A percentile compares a stretch with the other conserved stretches of the same genome.
Evolutionary conservation across 2,888 invertebrate species (phyloP).

Genomic region (Seira ritae): DNA sequence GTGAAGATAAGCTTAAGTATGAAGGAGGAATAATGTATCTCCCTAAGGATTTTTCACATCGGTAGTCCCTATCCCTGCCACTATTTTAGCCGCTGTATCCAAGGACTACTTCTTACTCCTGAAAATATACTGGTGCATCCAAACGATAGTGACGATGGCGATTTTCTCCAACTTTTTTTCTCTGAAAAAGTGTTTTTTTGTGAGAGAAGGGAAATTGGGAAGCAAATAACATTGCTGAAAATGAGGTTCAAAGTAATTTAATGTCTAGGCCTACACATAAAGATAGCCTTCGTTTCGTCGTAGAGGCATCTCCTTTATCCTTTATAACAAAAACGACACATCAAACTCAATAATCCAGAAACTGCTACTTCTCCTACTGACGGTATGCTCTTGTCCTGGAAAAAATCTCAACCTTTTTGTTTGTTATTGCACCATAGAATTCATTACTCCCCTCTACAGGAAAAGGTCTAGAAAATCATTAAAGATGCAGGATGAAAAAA

Average conservation of each 20-base stretch:
- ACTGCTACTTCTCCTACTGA: neutral
- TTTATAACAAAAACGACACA: too few species aligned
- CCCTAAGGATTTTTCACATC: constrained; percentile 32
- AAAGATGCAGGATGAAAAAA: constrained; percentile 32
- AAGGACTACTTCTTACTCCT: too few species aligned
- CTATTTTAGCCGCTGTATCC: too few species aligned
- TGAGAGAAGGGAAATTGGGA: neutral
- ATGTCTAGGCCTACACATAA: constrained; percentile 23
- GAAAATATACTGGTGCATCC: neutral
- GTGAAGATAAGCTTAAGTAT: constrained; percentile 35
- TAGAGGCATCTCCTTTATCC: too few species aligned
- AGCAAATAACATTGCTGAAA: constrained; percentile 20
- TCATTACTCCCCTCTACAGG: constrained; percentile 17
- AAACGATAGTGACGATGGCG: neutral
- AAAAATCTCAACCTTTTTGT: constrained; percentile 21
- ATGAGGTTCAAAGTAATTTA: constrained; percentile 37
- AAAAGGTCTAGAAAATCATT: constrained; percentile 23
- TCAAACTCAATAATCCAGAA: too few species aligned
- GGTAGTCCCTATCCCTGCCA: too few species aligned
- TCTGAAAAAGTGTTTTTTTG: too few species aligned
- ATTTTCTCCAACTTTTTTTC: too few species aligned
- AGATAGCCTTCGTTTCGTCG: constrained; percentile 10
- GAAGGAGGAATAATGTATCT: constrained; percentile 23
- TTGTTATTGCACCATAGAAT: neutral
- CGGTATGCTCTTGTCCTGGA: neutral